Evolutionary conservation across 2,113 vertebrate genomes (phyloP).

Genomic region (Craseonycteris thonglongyai): DNA sequence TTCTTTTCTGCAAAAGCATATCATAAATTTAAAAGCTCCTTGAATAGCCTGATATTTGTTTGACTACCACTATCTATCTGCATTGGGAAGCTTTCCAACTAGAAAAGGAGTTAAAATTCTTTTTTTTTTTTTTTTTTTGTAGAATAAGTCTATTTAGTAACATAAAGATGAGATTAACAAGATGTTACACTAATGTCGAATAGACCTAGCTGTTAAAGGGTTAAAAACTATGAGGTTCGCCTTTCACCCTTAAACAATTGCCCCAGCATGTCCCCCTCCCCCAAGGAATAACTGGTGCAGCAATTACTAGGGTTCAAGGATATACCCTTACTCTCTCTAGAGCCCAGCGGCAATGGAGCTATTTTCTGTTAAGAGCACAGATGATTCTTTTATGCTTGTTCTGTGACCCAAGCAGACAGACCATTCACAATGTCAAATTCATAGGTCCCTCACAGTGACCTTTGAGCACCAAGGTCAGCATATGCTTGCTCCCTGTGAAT

Average conservation of each 20-base stretch:
- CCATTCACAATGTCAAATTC: conserved; percentile 63
- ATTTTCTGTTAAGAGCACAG: conserved; percentile 63
- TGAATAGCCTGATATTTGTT: neutral
- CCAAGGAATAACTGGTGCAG: conserved; percentile 22
- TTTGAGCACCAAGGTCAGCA: conserved; percentile 46
- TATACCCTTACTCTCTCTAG: conserved; percentile 61
- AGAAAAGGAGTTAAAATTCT: conserved; percentile 32
- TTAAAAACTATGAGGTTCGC: conserved; percentile 25
- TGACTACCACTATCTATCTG: neutral
- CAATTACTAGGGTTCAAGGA: conserved; percentile 57
- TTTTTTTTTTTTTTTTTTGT: too few relatives aligned
- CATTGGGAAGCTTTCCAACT: neutral
- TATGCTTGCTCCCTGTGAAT: conserved; percentile 67
- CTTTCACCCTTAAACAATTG: conserved; percentile 33
- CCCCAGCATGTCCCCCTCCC: conserved; percentile 1
- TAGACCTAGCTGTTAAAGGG: neutral
- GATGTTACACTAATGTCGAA: neutral
- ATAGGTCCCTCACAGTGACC: conserved; percentile 48
- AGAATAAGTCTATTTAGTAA: neutral
- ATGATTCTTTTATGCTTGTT: conserved; percentile 64
- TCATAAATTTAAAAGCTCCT: conserved; percentile 22
- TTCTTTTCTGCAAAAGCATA: neutral
- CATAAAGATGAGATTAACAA: conserved; percentile 6
- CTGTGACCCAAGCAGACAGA: conserved; percentile 64
- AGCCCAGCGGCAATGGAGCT: conserved; percentile 47